Conservation (phyloP, 2,113 vertebrate species). For the Piaya cayana region DNA sequence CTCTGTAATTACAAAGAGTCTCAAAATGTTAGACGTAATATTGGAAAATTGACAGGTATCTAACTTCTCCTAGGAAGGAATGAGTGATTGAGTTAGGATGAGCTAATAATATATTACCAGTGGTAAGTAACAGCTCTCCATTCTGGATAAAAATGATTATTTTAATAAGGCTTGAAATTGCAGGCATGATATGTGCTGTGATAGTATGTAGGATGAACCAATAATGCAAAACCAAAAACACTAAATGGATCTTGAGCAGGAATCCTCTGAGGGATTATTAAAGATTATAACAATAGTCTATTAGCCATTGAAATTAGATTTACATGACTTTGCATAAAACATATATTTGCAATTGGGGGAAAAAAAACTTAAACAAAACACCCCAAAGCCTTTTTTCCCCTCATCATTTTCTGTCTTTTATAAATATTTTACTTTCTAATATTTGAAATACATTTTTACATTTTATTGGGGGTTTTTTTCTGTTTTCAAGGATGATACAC, state of each 20-base stretch:
- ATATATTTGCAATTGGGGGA: not conserved
- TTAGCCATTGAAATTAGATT: slow-evolving; percentile 27
- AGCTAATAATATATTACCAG: slow-evolving; percentile 49
- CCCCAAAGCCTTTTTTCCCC: not conserved
- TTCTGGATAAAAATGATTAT: slow-evolving; percentile 57
- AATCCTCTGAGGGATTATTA: slow-evolving; percentile 28
- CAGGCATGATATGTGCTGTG: slow-evolving; percentile 19
- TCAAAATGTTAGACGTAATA: slow-evolving; percentile 29
- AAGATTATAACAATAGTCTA: slow-evolving; percentile 18
- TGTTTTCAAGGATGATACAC: not conserved
- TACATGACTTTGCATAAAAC: not conserved
- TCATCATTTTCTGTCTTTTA: not conserved
- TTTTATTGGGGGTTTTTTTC: not conserved
- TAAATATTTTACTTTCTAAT: slow-evolving; percentile 37
- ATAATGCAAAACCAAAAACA: slow-evolving; percentile 42
- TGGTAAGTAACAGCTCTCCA: slow-evolving; percentile 15
- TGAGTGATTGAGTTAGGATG: slow-evolving; percentile 2
- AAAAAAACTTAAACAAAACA: not conserved
- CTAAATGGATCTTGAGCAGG: slow-evolving; percentile 19
- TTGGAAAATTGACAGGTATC: slow-evolving; percentile 14
- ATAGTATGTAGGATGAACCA: slow-evolving; percentile 18
- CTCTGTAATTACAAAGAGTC: not conserved
- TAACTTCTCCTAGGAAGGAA: not conserved
- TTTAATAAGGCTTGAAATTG: slow-evolving; percentile 48
- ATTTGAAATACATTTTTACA: slow-evolving; percentile 29